Evolutionary conservation across 1,140 invertebrate genomes (phyloP), one percentile per base, ranked within the genome.

Genomic region (Drosophila burlai): DNA sequence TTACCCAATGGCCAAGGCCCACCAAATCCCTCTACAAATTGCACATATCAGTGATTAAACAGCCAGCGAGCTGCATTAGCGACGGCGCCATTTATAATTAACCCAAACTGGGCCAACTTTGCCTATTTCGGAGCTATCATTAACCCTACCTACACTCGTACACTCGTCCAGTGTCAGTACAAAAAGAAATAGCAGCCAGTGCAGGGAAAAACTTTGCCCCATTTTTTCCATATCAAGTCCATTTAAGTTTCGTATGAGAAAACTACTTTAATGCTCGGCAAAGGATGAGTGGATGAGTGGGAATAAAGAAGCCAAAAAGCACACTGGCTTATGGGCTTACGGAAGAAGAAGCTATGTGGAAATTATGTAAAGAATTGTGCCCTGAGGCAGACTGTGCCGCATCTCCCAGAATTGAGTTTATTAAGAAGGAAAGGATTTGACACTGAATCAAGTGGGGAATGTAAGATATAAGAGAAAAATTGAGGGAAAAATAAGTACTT

Each of bases 11-110:
- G 62, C 52, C 72, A 54, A 29, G 69, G 52, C 36, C 49, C 52
- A 31, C 21, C 24, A 76, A 47, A 18, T 49, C 36, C 15, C 24
- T 45, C 38, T 42, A 77, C 65, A 77, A 77, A 77, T 77, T 62
- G 55, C 50, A 68, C 40, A 68, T 77, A 76, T 78, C 57, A 77
- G 74, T 18, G 43, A 77, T 78, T 61, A 78, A 77, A 62, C 47
- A 55, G 38, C 38, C 40, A 43, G 63, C 21, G 43, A 47, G 49
- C 18, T 76, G 72, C 54, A 76, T 42, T 45, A 68, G 38, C 34
- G 18, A 9, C 45, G 21, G 21, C 55, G 52, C 49, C 75, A 69
- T 77, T 77, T 77, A 77, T 77, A 77, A 77, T 77, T 77, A 77
- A 77, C 74, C 58, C 58, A 42, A 60, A 52, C 75, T 15, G 50